phyloP scores from a whole-genome alignment of 1,140 invertebrate genomes.

The Lasioglossum baleicum region DNA sequence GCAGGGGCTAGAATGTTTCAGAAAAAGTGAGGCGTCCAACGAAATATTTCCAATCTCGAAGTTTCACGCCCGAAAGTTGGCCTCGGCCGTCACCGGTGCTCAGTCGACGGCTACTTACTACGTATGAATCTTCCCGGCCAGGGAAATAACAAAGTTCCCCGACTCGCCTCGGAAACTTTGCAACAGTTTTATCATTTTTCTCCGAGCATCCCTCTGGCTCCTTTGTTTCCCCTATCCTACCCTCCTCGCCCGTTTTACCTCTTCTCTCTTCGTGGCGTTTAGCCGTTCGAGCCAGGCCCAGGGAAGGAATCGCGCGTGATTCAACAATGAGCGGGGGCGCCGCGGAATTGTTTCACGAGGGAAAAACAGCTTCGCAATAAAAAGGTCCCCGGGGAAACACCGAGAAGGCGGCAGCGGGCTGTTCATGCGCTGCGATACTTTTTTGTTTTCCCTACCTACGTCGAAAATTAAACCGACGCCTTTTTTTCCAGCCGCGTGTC shows the following conservation, averaged over 20 bases:
- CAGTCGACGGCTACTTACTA: constrained; percentile 31
- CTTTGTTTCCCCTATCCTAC: not conserved
- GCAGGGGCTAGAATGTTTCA: not conserved
- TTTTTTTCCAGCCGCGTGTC: not conserved
- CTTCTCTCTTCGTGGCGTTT: not conserved
- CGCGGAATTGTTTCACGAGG: constrained; percentile 38
- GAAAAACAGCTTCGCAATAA: constrained; percentile 23
- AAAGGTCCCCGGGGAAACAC: constrained; percentile 7
- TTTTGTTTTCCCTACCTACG: constrained; percentile 18
- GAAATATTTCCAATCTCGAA: constrained; percentile 64
- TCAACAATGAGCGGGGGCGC: constrained; percentile 25
- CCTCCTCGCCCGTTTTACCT: no score
- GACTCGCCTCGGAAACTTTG: constrained; percentile 39
- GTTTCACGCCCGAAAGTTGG: constrained; percentile 57
- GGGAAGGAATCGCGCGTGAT: constrained; percentile 19
- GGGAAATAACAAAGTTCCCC: constrained; percentile 58
- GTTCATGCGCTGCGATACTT: constrained; percentile 1
- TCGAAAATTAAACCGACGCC: constrained; percentile 43
- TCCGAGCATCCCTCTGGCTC: not conserved
- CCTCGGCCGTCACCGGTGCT: constrained; percentile 18
- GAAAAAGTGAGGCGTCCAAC: constrained; percentile 27
- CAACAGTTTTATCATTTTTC: constrained; percentile 56
- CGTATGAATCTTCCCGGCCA: constrained; percentile 57
- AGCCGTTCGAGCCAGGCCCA: not conserved
- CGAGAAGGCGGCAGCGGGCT: not conserved